Evolutionary conservation across 2,797 vertebrate genomes (phyloP).

Genomic region (Calcarius lapponicus): DNA sequence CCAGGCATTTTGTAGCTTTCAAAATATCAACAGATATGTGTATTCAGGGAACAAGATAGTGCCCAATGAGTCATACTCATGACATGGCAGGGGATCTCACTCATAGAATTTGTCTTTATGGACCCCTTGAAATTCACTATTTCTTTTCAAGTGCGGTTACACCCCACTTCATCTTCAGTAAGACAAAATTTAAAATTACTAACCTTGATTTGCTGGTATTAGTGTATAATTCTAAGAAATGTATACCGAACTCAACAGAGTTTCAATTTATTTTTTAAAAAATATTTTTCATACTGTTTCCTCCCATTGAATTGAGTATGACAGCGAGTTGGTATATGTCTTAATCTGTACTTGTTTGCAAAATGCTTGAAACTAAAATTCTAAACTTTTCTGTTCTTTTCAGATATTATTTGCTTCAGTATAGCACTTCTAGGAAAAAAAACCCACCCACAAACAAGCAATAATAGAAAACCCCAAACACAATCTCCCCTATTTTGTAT

Average conservation of each 20-base stretch:
- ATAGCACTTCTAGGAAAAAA: background rate
- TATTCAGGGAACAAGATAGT: background rate
- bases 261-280: accelerated
- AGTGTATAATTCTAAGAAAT: background rate
- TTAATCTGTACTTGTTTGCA: background rate
- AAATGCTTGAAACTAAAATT: background rate
- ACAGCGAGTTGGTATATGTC: no score
- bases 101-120: background rate
- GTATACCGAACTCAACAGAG: background rate
- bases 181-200: background rate
- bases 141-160: background rate
- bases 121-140: background rate
- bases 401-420: background rate
- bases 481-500: accelerated
- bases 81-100: background rate
- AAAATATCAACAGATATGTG: background rate
- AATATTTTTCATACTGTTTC: background rate
- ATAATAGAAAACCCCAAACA: background rate
- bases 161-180: background rate
- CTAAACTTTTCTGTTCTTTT: background rate
- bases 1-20: background rate
- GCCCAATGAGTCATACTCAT: background rate
- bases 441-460: background rate
- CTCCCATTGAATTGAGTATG: background rate
- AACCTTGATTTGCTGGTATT: background rate